phyloP scores from a whole-genome alignment of 2,797 vertebrate species.

The Tarsius wallacei region DNA sequence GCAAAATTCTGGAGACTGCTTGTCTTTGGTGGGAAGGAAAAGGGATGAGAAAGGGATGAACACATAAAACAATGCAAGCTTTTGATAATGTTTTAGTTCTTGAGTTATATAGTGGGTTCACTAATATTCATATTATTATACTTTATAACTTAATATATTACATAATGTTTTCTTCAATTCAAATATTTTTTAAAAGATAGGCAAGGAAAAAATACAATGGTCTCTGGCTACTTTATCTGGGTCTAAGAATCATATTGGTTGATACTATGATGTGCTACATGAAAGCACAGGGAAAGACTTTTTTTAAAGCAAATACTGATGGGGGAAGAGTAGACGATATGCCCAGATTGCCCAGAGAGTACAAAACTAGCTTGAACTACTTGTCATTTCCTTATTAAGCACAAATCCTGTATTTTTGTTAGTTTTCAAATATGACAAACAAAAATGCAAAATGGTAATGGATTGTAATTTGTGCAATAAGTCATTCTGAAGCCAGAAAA shows the following conservation, averaged over 20 bases:
- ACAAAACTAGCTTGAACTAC: constrained; percentile 13
- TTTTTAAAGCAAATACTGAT: background rate
- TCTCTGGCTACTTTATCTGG: background rate
- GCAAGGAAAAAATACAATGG: background rate
- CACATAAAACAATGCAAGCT: background rate
- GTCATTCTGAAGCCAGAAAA: background rate
- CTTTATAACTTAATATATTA: background rate
- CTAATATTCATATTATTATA: background rate
- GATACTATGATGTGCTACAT: background rate
- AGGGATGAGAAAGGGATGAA: background rate
- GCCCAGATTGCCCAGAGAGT: background rate
- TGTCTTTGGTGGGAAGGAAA: background rate
- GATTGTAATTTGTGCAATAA: constrained; percentile 4
- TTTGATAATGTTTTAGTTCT: background rate
- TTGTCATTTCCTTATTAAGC: constrained; percentile 7
- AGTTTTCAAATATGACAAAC: constrained; percentile 13
- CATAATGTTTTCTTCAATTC: background rate
- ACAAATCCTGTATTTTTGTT: background rate
- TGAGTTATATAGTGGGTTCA: background rate
- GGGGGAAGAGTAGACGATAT: background rate
- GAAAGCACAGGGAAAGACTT: background rate
- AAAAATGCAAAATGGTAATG: constrained; percentile 6
- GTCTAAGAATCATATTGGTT: constrained; percentile 15
- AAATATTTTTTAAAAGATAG: background rate
- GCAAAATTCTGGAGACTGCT: background rate